Evolutionary conservation across 2,797 vertebrate species (phyloP), one percentile per base, ranked within the genome.

Genomic region (Melanogrammus aeglefinus): DNA sequence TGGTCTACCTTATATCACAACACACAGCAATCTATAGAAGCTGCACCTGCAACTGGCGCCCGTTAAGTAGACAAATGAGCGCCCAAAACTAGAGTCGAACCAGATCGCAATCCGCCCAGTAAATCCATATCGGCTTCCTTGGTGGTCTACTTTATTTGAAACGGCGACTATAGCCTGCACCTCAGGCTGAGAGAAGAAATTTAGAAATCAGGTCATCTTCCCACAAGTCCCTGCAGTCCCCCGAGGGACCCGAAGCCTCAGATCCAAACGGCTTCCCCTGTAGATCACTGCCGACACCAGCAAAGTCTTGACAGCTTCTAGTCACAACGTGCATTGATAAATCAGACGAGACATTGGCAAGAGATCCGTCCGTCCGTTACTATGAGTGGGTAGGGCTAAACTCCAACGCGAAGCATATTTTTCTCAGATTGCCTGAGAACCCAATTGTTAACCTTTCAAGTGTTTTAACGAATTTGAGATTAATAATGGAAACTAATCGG

Each of bases 201-300:
- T 91, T 86, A 87, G 89, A 94, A 94, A 92, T 86, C 91, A 94
- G 93, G 93, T 94, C 93, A 94, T 91, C 92, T 91, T 90, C 91
- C 88, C 91, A 92, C 88, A 91, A 91, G 91, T 93, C 90, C 84
- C 86, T 88, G 89, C 90, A 89, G 88, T 89, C 88, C 91, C 91
- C 87, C 0, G 6, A 81, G 91, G 90, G 91, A 92, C 86, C 88
- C 90, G 24, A 18, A 31, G 24, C 9, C n/a, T 27, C 69, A 89
- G 86, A 90, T 90, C 84, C 38, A 85, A 88, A 86, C 75, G 90
- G 90, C 86, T 86, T 88, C 87, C 90, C 91, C 88, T 86, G 80
- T 76, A 87, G 80, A 89, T 82, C 78, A 83, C 76, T 38, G 7
- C 47, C 35, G 7, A 79, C 79, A 83, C 79, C 69, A 41, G 66